Base-by-base conservation (phyloP, 2,888 invertebrate species). In the Masnerella sp. region DNA sequence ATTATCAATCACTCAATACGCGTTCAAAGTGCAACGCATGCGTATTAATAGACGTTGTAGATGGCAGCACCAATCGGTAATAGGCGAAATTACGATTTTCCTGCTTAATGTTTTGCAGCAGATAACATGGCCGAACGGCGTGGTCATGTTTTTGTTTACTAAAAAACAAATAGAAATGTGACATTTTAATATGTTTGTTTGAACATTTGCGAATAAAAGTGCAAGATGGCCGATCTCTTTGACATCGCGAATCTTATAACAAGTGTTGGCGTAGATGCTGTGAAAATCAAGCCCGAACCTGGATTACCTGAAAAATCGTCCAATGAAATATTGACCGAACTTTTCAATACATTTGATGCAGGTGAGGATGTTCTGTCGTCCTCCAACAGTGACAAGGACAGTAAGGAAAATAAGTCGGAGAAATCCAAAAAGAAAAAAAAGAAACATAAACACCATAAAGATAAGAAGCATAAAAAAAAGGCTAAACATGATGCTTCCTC, bases 291-390 rank as follows among this genome's bases (percentile, higher is more conserved):
- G 59, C 78, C 82, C 43, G 87, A 87, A 42, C 87, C 87, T 2
- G 87, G 87, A 2, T 40, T 87, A 36, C 87, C 84, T 22, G 87
- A 89, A 28, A 94, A 94, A 84, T 92, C 93, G 5, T 94, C 94
- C 0, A 92, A 91, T 83, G 95, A 96, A 88, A 95, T 96, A 80
- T 89, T 96, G 14, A 93, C 95, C 0, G 96, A 96, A 87, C 88
- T 96, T 0, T 95, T 96, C 82, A 90, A 93, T 80, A 93, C 91
- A 17, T 94, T 94, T 17, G 88, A 88, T 45, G 90, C 88, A 84
- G 85, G 89, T 70, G 80, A 89, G 86, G 72, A 88, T 86, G 64
- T 70, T 30, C 73, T 74, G 17, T 80, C 80, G 1, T 68, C 75
- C 4, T 71, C 73, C 9, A 80, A 74, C n/a, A 79, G 65, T 11